A percentile compares a stretch with the other conserved stretches of the same genome.
phyloP scores from a whole-genome alignment of 1,140 invertebrate species.

The Caenorhabditis brenneri region DNA sequence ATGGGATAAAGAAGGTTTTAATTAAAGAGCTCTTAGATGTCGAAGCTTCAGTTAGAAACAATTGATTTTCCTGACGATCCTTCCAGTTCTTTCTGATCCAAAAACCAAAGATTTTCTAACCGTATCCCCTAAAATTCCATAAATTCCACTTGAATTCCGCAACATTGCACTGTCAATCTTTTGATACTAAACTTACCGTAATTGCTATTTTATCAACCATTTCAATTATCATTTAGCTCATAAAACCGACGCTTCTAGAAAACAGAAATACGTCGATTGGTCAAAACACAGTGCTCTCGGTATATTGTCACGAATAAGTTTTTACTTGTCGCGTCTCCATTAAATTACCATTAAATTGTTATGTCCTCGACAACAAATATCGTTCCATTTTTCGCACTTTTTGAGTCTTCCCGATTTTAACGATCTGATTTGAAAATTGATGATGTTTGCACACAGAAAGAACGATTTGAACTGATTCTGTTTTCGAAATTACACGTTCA shows the following conservation, averaged over 20 bases:
- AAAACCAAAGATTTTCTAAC: too few relatives aligned
- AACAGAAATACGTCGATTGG: constrained; percentile 22
- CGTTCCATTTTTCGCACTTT: constrained; percentile 12
- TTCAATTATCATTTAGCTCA: not conserved
- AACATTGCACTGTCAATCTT: not conserved
- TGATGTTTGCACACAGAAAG: constrained; percentile 4
- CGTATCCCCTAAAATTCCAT: too few relatives aligned
- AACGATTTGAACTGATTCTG: not conserved
- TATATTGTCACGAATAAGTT: constrained; percentile 20
- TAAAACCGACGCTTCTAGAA: not conserved
- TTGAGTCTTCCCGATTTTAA: not conserved
- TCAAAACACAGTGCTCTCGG: constrained; percentile 26
- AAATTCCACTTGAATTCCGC: too few relatives aligned
- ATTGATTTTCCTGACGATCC: too few relatives aligned
- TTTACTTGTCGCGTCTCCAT: constrained; percentile 37
- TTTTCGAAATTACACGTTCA: not conserved
- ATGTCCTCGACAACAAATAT: not conserved
- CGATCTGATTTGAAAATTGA: constrained; percentile 13
- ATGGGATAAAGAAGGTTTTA: too few relatives aligned
- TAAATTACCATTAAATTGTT: constrained; percentile 23
- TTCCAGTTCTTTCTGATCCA: too few relatives aligned
- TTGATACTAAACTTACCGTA: not conserved
- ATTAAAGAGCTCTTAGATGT: too few relatives aligned
- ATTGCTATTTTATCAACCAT: too few relatives aligned
- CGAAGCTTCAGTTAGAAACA: too few relatives aligned